Evolutionary conservation across 2,113 vertebrate genomes (phyloP).

Genomic region (Edolisoma coerulescens): DNA sequence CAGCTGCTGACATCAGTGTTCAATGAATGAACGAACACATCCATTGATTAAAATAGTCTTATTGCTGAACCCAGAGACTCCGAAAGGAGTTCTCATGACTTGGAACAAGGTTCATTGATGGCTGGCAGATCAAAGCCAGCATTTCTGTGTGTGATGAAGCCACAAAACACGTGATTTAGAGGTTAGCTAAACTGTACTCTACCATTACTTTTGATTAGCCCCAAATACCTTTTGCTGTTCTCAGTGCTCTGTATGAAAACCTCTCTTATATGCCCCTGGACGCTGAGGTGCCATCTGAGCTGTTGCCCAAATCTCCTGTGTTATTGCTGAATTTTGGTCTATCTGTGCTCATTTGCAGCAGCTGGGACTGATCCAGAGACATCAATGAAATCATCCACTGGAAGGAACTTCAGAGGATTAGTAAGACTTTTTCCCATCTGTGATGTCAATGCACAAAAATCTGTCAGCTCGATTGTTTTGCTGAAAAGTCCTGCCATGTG

Average conservation of each 20-base stretch:
- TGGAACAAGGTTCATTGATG: neutral
- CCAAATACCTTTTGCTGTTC: neutral
- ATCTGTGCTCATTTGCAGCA: neutral
- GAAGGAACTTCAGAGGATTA: constrained; percentile 6
- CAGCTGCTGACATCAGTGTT: neutral
- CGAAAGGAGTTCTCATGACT: neutral
- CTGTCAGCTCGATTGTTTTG: neutral
- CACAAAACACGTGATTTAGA: neutral
- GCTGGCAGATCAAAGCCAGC: neutral
- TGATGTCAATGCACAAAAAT: constrained; percentile 33
- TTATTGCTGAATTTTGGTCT: neutral
- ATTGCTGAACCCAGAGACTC: neutral
- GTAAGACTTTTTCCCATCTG: constrained; percentile 14
- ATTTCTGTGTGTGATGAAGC: neutral
- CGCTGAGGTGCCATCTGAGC: neutral
- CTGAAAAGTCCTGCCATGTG: neutral
- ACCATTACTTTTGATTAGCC: neutral
- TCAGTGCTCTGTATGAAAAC: neutral
- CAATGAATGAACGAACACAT: neutral
- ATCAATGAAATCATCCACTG: constrained; percentile 21
- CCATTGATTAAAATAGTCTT: neutral
- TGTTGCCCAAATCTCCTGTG: neutral
- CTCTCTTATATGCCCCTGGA: neutral
- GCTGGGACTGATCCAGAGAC: neutral
- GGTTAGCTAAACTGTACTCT: neutral